These are phyloP conservation scores for Oryzias melastigma DNA, from an alignment of 2,113 vertebrate species.

Conservation along the genomic window DNA sequence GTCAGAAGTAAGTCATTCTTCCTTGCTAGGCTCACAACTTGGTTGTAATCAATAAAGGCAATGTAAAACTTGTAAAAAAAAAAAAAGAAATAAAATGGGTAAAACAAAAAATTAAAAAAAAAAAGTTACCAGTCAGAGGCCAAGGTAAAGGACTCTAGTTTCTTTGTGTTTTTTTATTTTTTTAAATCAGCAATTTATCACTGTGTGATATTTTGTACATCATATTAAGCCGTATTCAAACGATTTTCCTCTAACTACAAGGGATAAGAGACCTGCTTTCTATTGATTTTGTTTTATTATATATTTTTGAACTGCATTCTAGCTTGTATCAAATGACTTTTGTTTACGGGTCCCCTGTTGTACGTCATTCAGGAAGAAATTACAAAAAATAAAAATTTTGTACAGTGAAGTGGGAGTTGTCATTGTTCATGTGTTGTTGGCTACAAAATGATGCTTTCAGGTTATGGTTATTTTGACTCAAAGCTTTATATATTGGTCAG, in stretches of 20 bases:
- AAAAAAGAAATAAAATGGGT: conserved; percentile 44
- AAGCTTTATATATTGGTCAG: no score
- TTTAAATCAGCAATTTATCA: conserved; percentile 83
- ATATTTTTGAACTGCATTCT: conserved; percentile 78
- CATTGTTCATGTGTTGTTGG: not conserved
- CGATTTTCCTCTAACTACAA: conserved; percentile 74
- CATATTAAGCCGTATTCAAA: conserved; percentile 81
- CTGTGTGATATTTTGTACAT: conserved; percentile 91
- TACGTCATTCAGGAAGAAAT: conserved; percentile 77
- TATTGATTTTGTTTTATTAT: conserved; percentile 78
- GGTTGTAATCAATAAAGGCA: conserved; percentile 78
- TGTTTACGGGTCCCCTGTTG: conserved; percentile 76
- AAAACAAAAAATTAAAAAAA: conserved; percentile 49
- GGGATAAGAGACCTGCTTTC: conserved; percentile 77
- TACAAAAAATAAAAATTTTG: conserved; percentile 76
- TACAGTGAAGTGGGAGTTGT: conserved; percentile 64
- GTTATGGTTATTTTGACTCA: no score
- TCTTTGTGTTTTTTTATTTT: conserved; percentile 77
- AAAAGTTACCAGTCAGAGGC: conserved; percentile 70
- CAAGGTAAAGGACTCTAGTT: conserved; percentile 76
- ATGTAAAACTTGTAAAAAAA: conserved; percentile 66
- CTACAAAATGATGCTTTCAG: no score
- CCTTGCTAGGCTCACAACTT: conserved; percentile 75
- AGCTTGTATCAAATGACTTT: conserved; percentile 78
- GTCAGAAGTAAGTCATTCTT: conserved; percentile 70